phyloP scores from a whole-genome alignment of 1,140 invertebrate genomes.

The Temnothorax curvispinosus region DNA sequence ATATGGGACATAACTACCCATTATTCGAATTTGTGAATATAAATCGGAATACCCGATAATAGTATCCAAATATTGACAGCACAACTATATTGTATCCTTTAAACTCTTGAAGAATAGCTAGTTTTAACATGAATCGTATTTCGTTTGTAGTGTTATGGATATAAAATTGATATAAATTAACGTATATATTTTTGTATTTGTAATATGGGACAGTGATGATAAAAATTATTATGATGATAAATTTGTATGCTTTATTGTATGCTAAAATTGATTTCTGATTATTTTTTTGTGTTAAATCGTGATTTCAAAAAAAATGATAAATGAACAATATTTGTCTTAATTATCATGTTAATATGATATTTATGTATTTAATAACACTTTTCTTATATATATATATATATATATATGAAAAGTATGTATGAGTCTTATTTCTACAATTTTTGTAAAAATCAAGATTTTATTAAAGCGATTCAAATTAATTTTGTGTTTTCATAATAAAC shows the following conservation, averaged over 20 bases:
- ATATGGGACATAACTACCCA: neutral
- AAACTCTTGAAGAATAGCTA: neutral
- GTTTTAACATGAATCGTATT: neutral
- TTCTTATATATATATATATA: neutral
- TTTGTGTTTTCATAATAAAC: constrained; percentile 13
- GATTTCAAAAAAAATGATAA: neutral
- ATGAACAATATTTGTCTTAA: neutral
- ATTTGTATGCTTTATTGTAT: neutral
- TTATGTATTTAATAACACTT: neutral
- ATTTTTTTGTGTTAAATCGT: neutral
- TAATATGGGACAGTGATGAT: neutral
- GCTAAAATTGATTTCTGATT: neutral
- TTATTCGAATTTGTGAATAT: neutral
- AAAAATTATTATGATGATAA: neutral
- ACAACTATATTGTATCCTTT: neutral
- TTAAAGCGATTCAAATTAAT: neutral
- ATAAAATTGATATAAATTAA: neutral
- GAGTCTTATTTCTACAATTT: neutral
- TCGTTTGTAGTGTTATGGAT: neutral
- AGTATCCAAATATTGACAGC: constrained; percentile 1
- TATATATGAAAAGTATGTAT: neutral
- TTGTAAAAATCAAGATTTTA: neutral
- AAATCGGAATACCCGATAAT: neutral
- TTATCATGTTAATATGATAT: neutral
- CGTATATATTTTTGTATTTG: neutral